Evolutionary conservation across 2,113 vertebrate genomes (phyloP), one percentile per base, ranked within the genome.

Genomic region (Danionella cerebrum): DNA sequence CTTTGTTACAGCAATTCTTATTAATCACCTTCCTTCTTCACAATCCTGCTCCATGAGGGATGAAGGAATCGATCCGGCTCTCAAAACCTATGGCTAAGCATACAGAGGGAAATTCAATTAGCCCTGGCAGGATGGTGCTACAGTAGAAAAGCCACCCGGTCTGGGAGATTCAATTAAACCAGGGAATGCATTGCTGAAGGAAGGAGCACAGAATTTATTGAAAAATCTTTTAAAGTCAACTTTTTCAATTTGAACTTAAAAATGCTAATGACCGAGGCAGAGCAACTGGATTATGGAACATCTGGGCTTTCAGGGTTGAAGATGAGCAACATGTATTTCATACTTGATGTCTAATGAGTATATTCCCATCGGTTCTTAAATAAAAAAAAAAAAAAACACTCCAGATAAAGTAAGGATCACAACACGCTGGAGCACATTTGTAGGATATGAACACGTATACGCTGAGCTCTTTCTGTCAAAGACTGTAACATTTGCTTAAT

Each of bases 91-190:
- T 58, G 45, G 67, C 54, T 53, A 65, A 41, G 69, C 58, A 74
- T 29, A 67, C 70, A 71, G 53, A 69, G 50, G 70, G 39, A 64
- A 67, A 82, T 78, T 80, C 76, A 80, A 78, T 79, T 75, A 79
- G 70, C 16, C 19, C 7, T 9, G 65, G 54, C 55, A 59, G 69
- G 58, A 65, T 21, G 31, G 48, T 63, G 27, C 74, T 68, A 58
- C 59, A 53, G 58, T 57, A 50, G 12, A 70, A 21, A 65, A 65
- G 63, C 70, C 33, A 24, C 38, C n/a, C 29, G 18, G 42, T 63
- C 67, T 68, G 68, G 71, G 78, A 68, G 64, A 76, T 74, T 77
- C 55, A 74, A 71, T 79, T 78, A 72, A 66, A 72, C 67, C 44
- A 39, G 63, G 39, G 16, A 62, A 76, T 31, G 41, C 10, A 19